These are phyloP conservation scores for Eupeodes luniger DNA, from an alignment of 2,888 invertebrate genomes.

Conservation along the genomic window DNA sequence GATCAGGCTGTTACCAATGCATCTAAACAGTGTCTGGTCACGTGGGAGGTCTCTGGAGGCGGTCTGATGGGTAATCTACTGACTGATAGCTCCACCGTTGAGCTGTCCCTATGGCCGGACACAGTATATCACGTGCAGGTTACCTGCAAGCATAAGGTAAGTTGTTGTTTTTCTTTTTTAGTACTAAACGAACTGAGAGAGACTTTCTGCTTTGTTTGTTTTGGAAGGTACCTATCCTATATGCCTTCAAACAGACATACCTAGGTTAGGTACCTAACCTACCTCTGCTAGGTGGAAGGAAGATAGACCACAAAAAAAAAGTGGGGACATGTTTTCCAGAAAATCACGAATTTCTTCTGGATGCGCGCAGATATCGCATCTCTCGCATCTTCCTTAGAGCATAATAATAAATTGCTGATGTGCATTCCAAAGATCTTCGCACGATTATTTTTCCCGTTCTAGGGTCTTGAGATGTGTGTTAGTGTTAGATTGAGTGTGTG, in stretches of 20 bases:
- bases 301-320: constrained; percentile 39
- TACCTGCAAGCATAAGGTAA: constrained; percentile 82
- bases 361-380: constrained; percentile 56
- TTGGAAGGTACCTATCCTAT: background rate
- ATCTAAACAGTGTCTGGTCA: constrained; percentile 88
- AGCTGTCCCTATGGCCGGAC: constrained; percentile 92
- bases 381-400: constrained; percentile 34
- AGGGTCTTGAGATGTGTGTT: constrained; percentile 22
- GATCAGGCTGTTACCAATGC: constrained; percentile 81
- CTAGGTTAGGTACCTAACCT: background rate
- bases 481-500: constrained; percentile 2
- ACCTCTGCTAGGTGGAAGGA: too few species aligned
- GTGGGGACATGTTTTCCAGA: constrained; percentile 70
- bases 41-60: constrained; percentile 93
- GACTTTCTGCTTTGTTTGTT: background rate
- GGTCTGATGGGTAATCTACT: constrained; percentile 92
- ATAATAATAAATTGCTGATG: constrained; percentile 34
- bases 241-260: background rate
- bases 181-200: background rate
- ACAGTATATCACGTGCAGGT: constrained; percentile 93
- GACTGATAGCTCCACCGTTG: constrained; percentile 92
- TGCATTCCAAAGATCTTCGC: constrained; percentile 74
- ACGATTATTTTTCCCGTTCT: constrained; percentile 57
- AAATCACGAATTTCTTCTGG: constrained; percentile 71
- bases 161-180: constrained; percentile 55